Percentiles rank a stretch among this genome's conserved stretches.
These are phyloP conservation scores for Anarhynchus alexandrinus DNA, from an alignment of 2,113 vertebrate species.

Conservation along the genomic window DNA sequence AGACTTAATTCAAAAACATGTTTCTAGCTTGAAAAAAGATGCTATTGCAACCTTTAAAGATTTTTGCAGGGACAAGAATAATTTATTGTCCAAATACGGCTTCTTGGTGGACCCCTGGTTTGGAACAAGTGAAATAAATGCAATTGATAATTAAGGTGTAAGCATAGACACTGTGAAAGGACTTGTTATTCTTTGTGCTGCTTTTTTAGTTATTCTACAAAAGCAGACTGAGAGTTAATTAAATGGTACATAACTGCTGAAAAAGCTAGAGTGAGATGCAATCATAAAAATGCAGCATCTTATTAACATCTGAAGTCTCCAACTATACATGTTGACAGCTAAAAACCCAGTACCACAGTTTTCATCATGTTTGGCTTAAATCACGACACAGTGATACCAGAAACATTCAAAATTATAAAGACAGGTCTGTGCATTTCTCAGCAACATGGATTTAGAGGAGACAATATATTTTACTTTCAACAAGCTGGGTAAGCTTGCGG, in stretches of 20 bases:
- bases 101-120: background rate
- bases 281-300: background rate
- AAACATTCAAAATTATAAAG: background rate
- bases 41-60: background rate
- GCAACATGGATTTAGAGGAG: background rate
- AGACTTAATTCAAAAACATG: background rate
- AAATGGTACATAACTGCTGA: background rate
- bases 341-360: background rate
- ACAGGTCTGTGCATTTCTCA: background rate
- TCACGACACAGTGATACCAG: background rate
- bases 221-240: background rate
- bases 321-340: background rate
- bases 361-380: background rate
- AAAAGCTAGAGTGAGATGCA: background rate
- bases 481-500: background rate
- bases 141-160: background rate
- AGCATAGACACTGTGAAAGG: background rate
- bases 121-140: background rate
- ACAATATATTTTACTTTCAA: background rate
- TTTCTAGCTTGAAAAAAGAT: background rate
- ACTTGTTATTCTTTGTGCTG: background rate
- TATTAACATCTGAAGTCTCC: background rate
- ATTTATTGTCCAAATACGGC: background rate
- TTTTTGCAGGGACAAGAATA: background rate
- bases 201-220: background rate